A percentile compares a stretch with the other conserved stretches of the same genome.
These are phyloP conservation scores for Drosophila affinis DNA, from an alignment of 2,888 invertebrate genomes.

Conservation along the genomic window DNA sequence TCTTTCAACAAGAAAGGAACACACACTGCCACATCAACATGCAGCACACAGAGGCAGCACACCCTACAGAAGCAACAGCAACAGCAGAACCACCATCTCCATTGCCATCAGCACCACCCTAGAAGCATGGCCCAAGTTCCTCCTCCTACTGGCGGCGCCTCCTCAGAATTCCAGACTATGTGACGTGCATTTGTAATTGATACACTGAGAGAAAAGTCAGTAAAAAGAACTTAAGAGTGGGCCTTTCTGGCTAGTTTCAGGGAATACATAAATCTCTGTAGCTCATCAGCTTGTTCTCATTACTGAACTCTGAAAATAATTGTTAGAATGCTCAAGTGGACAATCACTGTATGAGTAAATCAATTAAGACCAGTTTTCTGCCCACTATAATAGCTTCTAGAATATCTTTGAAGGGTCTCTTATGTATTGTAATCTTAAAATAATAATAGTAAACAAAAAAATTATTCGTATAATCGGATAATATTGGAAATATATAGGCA, in stretches of 20 bases:
- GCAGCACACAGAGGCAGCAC: conserved; percentile 20
- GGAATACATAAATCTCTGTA: background rate
- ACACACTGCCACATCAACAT: conserved; percentile 36
- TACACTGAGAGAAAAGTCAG: conserved; percentile 37
- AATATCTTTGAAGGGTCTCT: background rate
- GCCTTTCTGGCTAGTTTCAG: background rate
- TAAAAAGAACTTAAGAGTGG: background rate
- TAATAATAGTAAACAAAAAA: too few relatives aligned
- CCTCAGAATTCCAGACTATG: conserved; percentile 57
- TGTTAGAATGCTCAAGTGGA: background rate
- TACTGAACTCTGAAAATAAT: background rate
- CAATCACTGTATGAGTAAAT: background rate
- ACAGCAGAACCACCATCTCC: conserved; percentile 19
- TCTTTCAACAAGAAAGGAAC: conserved; percentile 61
- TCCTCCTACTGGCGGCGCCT: conserved; percentile 63
- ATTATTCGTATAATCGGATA: too few relatives aligned
- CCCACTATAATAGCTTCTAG: background rate
- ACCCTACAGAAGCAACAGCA: conserved; percentile 13
- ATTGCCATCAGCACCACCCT: conserved; percentile 29
- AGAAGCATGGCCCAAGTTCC: conserved; percentile 16
- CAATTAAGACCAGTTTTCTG: background rate
- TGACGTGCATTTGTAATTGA: conserved; percentile 69
- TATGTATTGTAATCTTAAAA: too few relatives aligned
- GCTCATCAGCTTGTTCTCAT: background rate
- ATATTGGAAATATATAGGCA: too few relatives aligned